A percentile compares a stretch with the other conserved stretches of the same genome.
These are phyloP conservation scores for Zaprionus davidi DNA, from an alignment of 1,140 invertebrate genomes.

Conservation along the genomic window DNA sequence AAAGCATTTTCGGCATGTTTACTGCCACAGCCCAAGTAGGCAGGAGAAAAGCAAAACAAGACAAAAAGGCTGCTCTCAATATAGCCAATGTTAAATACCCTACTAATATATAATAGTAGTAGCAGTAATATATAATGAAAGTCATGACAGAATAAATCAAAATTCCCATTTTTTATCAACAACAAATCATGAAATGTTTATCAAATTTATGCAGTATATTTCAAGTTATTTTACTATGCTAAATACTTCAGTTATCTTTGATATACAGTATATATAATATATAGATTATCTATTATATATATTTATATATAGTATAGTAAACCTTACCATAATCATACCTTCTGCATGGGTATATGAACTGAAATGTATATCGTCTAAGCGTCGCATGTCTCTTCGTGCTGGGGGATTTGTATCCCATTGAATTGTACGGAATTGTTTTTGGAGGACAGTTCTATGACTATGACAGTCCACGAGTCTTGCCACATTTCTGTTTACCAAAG, in stretches of 20 bases:
- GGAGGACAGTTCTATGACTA: not conserved
- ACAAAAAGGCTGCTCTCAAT: not conserved
- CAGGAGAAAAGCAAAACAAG: slow-evolving; percentile 26
- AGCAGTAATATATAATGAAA: too few relatives aligned
- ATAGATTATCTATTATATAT: not conserved
- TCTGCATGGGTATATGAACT: not conserved
- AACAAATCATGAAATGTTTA: too few relatives aligned
- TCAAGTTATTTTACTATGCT: not conserved
- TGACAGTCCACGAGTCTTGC: not conserved
- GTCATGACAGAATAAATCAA: too few relatives aligned
- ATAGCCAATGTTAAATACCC: not conserved
- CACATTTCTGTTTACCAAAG: not conserved
- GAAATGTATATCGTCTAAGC: not conserved
- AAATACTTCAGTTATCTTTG: not conserved
- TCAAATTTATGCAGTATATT: not conserved
- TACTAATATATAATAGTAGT: not conserved
- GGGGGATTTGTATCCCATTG: not conserved
- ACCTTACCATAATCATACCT: not conserved
- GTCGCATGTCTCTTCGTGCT: not conserved
- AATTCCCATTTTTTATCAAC: too few relatives aligned
- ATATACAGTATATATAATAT: not conserved
- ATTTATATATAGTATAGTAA: too few relatives aligned
- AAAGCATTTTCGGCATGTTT: slow-evolving; percentile 80
- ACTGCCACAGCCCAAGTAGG: slow-evolving; percentile 71
- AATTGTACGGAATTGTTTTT: not conserved